Percentiles rank a stretch among this genome's conserved stretches.
phyloP scores from a whole-genome alignment of 2,113 vertebrate genomes.

The Vulpes vulpes region DNA sequence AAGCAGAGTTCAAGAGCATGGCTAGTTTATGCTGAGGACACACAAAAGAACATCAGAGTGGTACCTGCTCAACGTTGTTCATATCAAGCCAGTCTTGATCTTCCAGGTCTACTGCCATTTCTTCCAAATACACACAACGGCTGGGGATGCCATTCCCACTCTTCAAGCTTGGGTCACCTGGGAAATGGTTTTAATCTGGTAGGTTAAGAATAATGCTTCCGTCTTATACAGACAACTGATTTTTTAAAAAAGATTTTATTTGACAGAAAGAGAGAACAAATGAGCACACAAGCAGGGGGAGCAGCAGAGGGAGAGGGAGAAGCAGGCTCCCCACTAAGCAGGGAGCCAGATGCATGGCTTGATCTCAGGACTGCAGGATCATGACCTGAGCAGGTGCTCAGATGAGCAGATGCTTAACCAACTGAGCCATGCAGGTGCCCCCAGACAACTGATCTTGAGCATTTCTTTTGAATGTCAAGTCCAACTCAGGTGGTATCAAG shows the following conservation, averaged over 20 bases:
- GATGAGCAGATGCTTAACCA: no score
- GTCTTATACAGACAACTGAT: background rate
- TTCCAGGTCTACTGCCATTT: constrained; percentile 96
- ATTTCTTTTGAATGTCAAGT: constrained; percentile 43
- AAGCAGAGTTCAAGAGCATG: background rate
- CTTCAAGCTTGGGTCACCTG: constrained; percentile 96
- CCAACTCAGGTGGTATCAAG: background rate
- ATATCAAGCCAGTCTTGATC: constrained; percentile 99
- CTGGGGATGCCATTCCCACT: constrained; percentile 96
- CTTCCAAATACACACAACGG: constrained; percentile 97
- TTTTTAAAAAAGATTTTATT: background rate
- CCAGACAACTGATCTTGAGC: background rate
- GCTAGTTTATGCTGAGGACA: background rate
- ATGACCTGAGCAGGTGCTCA: no score
- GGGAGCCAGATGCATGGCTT: no score
- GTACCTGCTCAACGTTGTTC: constrained; percentile 97
- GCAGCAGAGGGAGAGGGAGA: no score
- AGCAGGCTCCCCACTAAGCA: no score
- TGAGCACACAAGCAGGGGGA: no score
- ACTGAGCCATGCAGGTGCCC: no score
- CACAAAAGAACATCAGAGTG: background rate
- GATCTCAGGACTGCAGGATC: no score
- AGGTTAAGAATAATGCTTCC: constrained; percentile 58
- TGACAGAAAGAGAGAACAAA: no score
- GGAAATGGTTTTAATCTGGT: constrained; percentile 39